Evolutionary conservation across 2,797 vertebrate species (phyloP).

Genomic region (Linurgus olivaceus): DNA sequence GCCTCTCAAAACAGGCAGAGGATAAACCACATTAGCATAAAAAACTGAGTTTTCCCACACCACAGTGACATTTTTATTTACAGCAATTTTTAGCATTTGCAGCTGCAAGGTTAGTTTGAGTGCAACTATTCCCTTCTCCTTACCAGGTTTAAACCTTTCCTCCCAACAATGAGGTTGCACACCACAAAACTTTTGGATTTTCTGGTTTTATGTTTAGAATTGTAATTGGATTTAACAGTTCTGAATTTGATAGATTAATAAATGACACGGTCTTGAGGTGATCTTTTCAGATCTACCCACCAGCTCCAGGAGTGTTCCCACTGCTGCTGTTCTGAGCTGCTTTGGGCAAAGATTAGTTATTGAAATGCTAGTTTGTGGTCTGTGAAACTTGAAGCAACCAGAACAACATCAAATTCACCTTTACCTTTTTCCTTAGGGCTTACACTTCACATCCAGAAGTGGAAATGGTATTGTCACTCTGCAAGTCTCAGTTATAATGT

Average conservation of each 20-base stretch:
- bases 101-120: neutral
- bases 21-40: neutral
- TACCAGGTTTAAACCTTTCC: neutral
- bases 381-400: neutral
- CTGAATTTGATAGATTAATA: neutral
- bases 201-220: neutral
- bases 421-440: neutral
- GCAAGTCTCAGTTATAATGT: neutral
- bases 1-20: neutral
- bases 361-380: neutral
- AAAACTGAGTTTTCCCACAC: neutral
- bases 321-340: neutral
- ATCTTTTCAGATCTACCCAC: neutral
- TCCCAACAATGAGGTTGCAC: neutral
- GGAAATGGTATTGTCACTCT: neutral
- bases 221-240: neutral
- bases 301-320: neutral
- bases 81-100: neutral
- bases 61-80: neutral
- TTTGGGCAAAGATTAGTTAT: neutral
- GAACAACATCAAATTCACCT: neutral
- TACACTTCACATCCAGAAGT: neutral
- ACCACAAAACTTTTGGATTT: neutral
- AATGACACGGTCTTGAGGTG: neutral
- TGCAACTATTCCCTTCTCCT: neutral